Evolutionary conservation across 2,888 invertebrate genomes (phyloP).

Genomic region (Argyra leucocephala): DNA sequence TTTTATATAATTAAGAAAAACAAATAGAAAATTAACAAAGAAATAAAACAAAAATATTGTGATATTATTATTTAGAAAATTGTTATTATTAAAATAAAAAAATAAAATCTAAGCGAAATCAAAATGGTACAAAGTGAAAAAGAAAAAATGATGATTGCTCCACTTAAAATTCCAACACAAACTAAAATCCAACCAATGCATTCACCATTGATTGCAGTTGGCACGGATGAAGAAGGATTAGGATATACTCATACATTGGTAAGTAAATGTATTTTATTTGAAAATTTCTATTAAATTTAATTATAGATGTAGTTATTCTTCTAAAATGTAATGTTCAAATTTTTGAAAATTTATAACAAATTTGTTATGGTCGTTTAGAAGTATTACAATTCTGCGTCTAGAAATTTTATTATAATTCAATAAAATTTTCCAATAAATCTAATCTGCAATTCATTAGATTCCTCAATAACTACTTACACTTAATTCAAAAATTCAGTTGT

Average conservation of each 20-base stretch:
- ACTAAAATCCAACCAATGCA: slow-evolving; percentile 14
- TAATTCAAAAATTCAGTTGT: too few species aligned
- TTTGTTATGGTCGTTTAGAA: too few species aligned
- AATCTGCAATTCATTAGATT: too few species aligned
- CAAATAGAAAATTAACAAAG: background rate
- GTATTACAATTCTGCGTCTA: too few species aligned
- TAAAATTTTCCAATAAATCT: too few species aligned
- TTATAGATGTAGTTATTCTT: too few species aligned
- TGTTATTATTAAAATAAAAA: background rate
- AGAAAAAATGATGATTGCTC: background rate
- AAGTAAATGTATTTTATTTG: slow-evolving; percentile 14
- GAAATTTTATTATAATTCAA: too few species aligned
- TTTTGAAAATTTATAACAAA: too few species aligned
- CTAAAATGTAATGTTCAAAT: background rate
- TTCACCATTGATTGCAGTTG: background rate
- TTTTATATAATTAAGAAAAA: background rate
- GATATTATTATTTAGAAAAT: background rate
- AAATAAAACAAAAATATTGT: background rate
- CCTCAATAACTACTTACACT: too few species aligned
- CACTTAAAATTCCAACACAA: background rate
- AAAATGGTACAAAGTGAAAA: background rate
- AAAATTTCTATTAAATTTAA: background rate
- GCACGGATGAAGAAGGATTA: slow-evolving; percentile 19
- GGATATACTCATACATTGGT: slow-evolving; percentile 26
- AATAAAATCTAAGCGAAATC: background rate